Evolutionary conservation across 2,888 invertebrate species (phyloP), one percentile per base, ranked within the genome.

Genomic region (Selenia dentaria): DNA sequence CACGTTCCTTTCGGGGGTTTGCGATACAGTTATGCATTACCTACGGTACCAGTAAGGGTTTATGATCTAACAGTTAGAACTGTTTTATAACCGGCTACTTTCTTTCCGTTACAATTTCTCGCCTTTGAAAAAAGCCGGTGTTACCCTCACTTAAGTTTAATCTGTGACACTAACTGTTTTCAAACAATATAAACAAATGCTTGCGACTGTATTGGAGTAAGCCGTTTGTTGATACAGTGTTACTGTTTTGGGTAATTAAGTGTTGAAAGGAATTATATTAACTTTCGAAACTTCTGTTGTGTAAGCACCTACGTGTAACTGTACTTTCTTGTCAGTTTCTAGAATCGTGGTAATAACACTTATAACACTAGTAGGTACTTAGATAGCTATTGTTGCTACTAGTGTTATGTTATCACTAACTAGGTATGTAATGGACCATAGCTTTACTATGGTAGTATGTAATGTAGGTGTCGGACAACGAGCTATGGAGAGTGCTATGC

Each of bases 41-140:
- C n/a, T 64, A 68, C 66, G 55, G 66, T 60, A 62, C 57, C 54
- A 50, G 56, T 57, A 64, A 60, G 55, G 55, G 57, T 80, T 79
- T 80, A 78, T 68, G 67, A 58, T 62, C 28, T 55, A 61, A 64
- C 65, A 63, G 68, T 66, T 36, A 62, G 57, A 66, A 73, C 54
- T 66, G 59, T 64, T 39, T 43, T 46, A 50, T 52, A 56, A 81
- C 83, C 57, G 34, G 79, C 80, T 81, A 81, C 83, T 83, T 83
- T 83, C 82, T 79, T 79, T 74, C 81, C 79, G 81, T 81, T 81
- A 88, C 65, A 82, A 74, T 83, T 83, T 72, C 59, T 61, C 57
- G 60, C 42, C 73, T 84, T 85, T 85, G 79, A 74, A 68, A 57
- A 43, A 38, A 62, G 83, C 88, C 86, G 58, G 57, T 66, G 63